Base-by-base conservation (phyloP, 35 echinoderm and acorn worm species). In the Chiridota heheva region DNA sequence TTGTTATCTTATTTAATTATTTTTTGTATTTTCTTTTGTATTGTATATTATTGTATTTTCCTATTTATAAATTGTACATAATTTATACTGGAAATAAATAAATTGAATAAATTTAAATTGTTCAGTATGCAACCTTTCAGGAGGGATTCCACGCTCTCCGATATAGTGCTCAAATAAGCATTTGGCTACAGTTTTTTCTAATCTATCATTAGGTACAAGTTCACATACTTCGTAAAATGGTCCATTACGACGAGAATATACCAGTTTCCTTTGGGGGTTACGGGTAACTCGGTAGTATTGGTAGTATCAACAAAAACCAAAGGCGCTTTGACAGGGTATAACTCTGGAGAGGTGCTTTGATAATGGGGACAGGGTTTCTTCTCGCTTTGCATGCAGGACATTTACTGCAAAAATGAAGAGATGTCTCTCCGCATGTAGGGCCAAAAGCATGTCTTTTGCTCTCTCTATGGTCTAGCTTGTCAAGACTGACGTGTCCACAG, bases 211-310 rank as follows among this genome's bases (percentile, higher is more conserved):
- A 42, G 37, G 25, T 72, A 72, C 36, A 76, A 10, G 28, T 76
- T 76, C 10, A 76, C 72, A 56, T 24, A 34, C 57, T 76, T 76
- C 13, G n/a, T 76, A 56, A 55, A 76, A 76, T 76, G 49, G 16
- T 76, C 0, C 49, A 58, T 58, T 16, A 76, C 2, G 3, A 76
- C 72, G 6, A 76, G 28, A 8, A 55, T 58, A 12, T 76, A 76
- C 29, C 72, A 18, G 35, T 76, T 76, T 36, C 29, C 72, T 26
- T 76, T 76, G 1, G 44, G 48, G 34, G 47, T 76, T 15, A 36
- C 57, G 72, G 72, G 72, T 18, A 76, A 48, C 30, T 76, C 72
- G 26, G 72, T 57, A 27, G 57, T 58, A 45, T 76, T 48, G 5
- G 45, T 2, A 30, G n/a, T n/a, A n/a, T n/a, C n/a, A 58, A 49